These are phyloP conservation scores for Prietella phreatophila DNA, from an alignment of 2,113 vertebrate genomes.

Conservation along the genomic window DNA sequence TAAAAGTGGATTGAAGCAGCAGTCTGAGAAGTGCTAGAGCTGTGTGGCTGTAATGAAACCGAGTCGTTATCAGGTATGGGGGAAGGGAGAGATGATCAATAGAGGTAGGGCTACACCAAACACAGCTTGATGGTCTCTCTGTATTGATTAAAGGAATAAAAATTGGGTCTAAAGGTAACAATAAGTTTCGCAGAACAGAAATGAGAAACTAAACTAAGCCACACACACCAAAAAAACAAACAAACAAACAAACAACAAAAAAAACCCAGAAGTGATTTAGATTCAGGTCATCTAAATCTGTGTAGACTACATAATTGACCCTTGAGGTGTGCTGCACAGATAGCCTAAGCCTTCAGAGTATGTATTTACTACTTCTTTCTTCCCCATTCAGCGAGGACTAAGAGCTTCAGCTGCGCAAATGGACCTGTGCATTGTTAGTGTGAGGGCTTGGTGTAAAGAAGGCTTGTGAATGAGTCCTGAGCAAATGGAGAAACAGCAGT, in stretches of 20 bases:
- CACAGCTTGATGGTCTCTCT: background rate
- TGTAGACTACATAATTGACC: constrained; percentile 18
- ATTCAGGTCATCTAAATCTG: constrained; percentile 4
- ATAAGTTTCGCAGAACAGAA: constrained; percentile 38
- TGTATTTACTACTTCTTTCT: constrained; percentile 8
- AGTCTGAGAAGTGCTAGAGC: constrained; percentile 15
- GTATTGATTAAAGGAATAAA: constrained; percentile 19
- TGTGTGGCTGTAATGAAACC: constrained; percentile 26
- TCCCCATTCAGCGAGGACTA: constrained; percentile 10
- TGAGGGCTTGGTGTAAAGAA: constrained; percentile 27
- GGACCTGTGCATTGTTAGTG: constrained; percentile 2
- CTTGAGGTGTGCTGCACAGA: background rate
- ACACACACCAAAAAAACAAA: constrained; percentile 6
- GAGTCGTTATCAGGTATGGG: constrained; percentile 37
- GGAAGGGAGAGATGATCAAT: constrained; percentile 37
- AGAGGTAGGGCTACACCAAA: constrained; percentile 20
- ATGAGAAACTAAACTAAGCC: constrained; percentile 35
- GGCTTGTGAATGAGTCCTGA: constrained; percentile 21
- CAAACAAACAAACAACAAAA: too few relatives aligned
- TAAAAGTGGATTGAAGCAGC: constrained; percentile 20
- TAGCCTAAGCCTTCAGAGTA: background rate
- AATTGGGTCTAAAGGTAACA: constrained; percentile 7
- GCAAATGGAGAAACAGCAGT: constrained; percentile 58
- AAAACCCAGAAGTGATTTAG: constrained; percentile 29
- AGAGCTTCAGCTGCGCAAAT: constrained; percentile 39